Evolutionary conservation across 2,113 vertebrate species (phyloP), one percentile per base, ranked within the genome.

Genomic region (Casuarius casuarius): DNA sequence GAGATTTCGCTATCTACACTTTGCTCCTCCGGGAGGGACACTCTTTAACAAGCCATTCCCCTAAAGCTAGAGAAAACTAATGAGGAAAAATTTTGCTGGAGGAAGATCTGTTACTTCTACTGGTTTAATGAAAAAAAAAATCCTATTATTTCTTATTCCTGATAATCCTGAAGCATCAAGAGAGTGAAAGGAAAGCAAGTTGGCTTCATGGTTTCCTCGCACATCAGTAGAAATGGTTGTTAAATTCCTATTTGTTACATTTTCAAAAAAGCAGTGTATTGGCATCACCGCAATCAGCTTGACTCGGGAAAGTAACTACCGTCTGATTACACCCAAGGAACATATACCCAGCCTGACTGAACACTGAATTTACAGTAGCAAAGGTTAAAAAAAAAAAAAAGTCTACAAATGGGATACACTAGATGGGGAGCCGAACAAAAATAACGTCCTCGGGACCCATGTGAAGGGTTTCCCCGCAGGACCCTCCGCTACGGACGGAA

Each of bases 401-500:
- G 19, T 17, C 71, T 3, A 12, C 67, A 4, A 4, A 1, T 0
- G 4, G 14, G 29, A 10, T 0, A 10, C 0, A 4, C 5, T 1
- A 10, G 18, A 5, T 0, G 22, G n/a, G 3, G 46, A 73, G 38
- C 4, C 38, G 5, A 12, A 0, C 10, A 2, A 14, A 11, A 13
- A 44, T 16, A 46, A 78, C 1, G n/a, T 76, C 71, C 83, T 21
- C 1, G 14, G 14, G 51, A 13, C 51, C 19, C 42, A 0, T 15
- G 23, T 66, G 0, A 1, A 6, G 15, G n/a, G 5, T 35, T 63
- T 68, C 28, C 80, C 58, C 52, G 1, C 9, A 1, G 56, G 26
- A 44, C 23, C 38, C 77, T 7, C 44, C 1, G 78, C 48, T 12
- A 0, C 38, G 1, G 33, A 0, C 0, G 38, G 38, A 38, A 38